phyloP scores from a whole-genome alignment of 2,113 vertebrate species.

The Camelus dromedarius region DNA sequence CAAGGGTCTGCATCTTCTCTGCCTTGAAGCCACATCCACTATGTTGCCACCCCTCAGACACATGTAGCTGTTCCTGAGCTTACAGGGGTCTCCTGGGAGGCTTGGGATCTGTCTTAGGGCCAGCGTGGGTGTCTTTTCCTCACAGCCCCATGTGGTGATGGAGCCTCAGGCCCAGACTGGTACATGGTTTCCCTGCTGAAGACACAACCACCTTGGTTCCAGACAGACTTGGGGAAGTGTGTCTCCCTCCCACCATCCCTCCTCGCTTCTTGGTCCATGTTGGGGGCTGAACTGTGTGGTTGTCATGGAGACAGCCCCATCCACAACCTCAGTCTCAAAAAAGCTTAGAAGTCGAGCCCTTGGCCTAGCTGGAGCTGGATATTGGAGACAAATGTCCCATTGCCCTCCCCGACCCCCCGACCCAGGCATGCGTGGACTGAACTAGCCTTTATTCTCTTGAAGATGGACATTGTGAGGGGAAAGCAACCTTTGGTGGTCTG shows the following conservation, averaged over 20 bases:
- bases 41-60: no score
- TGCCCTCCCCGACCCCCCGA: fast-evolving
- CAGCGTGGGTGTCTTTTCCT: no score
- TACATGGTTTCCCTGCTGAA: fast-evolving
- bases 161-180: background rate
- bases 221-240: background rate
- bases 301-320: conserved; percentile 52
- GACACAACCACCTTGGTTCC: background rate
- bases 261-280: background rate
- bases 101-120: background rate
- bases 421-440: fast-evolving
- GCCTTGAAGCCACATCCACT: no score
- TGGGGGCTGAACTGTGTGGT: background rate
- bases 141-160: fast-evolving
- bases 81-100: background rate
- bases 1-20: background rate
- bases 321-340: conserved; percentile 57
- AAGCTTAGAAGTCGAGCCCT: background rate
- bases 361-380: background rate
- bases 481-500: background rate
- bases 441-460: background rate
- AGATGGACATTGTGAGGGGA: background rate
- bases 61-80: background rate
- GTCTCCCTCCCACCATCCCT: background rate
- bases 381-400: fast-evolving